Base-by-base conservation (phyloP, 2,888 invertebrate species). In the Zygaena filipendulae region DNA sequence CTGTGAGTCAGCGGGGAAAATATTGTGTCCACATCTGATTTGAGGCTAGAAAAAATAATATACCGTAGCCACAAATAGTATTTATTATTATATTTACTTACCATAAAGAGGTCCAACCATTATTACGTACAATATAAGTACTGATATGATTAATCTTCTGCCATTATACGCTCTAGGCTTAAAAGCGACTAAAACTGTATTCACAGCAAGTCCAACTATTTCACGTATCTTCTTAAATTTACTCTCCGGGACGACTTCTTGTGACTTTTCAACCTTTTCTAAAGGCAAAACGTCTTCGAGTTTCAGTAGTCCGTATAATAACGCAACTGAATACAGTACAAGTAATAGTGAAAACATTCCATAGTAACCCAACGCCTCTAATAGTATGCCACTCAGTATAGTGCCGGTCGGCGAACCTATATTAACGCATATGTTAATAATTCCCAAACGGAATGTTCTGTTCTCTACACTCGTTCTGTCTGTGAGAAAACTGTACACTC, bases 401-500 rank as follows among this genome's bases (percentile, higher is more conserved):
- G 77, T 82, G 2, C 83, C 83, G 2, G 77, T 58, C 0, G 83
- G 82, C 11, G 81, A 68, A 4, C 82, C 81, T 13, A 82, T 52
- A 24, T 68, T 81, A 6, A 79, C 67, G 44, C 83, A 79, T 35
- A 82, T 72, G 8, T 82, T 80, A n/a, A 85, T 80, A 4, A 86
- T 58, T 7, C 86, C 87, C 23, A 86, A 62, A 30, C 86, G 71
- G 35, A 86, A 75, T n/a, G 86, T 87, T 32, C 86, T 72, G 57
- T 82, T 83, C 45, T 84, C 81, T 18, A 82, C 41, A 2, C 82
- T 68, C 16, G 86, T 83, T 25, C 84, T 72, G 33, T 85, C 84
- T 3, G 85, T 77, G 45, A 87, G 77, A 47, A 84, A 87, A 49
- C 83, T 84, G 59, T 81, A 82, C 68, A 85, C 75, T 21, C 83